These are phyloP conservation scores for Andricus grossulariae DNA, from an alignment of 1,140 invertebrate species.

Conservation along the genomic window DNA sequence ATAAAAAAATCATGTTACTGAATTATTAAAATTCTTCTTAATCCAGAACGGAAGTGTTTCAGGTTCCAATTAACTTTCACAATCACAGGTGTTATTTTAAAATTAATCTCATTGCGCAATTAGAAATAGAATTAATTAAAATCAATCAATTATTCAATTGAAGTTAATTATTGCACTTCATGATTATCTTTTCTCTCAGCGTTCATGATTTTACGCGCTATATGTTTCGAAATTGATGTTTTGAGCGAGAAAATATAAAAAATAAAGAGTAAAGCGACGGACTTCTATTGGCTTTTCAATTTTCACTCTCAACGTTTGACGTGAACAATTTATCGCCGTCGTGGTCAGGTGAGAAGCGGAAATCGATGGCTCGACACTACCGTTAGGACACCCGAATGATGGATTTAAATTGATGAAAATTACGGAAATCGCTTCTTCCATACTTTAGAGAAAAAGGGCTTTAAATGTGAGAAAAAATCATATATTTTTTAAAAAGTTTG, in stretches of 20 bases:
- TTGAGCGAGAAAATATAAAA: background rate
- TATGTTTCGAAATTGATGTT: conserved; percentile 1
- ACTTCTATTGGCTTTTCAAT: conserved; percentile 30
- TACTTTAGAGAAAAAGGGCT: too few species aligned
- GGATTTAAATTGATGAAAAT: conserved; percentile 12
- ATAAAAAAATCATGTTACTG: too few species aligned
- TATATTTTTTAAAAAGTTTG: too few species aligned
- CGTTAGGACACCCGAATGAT: conserved; percentile 27
- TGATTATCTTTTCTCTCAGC: background rate
- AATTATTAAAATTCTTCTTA: too few species aligned
- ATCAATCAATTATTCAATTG: background rate
- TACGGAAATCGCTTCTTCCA: background rate
- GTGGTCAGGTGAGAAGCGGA: conserved; percentile 29
- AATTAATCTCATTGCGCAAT: background rate
- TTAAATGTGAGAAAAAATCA: too few species aligned
- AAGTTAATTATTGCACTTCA: background rate
- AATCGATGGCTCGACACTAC: conserved; percentile 14
- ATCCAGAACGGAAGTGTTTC: too few species aligned
- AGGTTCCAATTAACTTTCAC: too few species aligned
- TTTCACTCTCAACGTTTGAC: conserved; percentile 29
- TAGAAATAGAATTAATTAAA: background rate
- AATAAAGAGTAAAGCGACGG: conserved; percentile 1
- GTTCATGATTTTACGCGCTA: background rate
- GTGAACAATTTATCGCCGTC: conserved; percentile 26
- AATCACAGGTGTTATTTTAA: too few species aligned